Evolutionary conservation across 2,888 invertebrate species (phyloP).

Genomic region (Baccha elongata): DNA sequence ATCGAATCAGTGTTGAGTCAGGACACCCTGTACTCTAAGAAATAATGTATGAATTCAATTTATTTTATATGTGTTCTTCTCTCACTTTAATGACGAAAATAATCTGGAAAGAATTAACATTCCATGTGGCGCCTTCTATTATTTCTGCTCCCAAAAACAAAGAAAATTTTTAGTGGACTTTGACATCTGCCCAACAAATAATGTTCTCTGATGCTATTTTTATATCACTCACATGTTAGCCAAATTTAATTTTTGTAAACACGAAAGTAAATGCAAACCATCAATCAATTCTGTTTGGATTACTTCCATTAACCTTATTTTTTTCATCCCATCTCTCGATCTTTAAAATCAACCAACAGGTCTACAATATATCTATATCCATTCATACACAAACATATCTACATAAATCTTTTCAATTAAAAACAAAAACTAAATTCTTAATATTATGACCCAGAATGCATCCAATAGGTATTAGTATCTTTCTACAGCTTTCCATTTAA

Average conservation of each 20-base stretch:
- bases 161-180: not conserved
- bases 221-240: not conserved
- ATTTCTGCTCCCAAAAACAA: too few relatives aligned
- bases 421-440: slow-evolving; percentile 2
- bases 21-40: too few relatives aligned
- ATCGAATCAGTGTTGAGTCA: too few relatives aligned
- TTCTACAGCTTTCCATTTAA: not conserved
- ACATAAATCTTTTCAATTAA: slow-evolving; percentile 11
- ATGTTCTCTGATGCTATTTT: not conserved
- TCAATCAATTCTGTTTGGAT: slow-evolving; percentile 52
- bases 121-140: slow-evolving; percentile 6
- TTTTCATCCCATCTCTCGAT: slow-evolving; percentile 6
- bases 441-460: slow-evolving; percentile 34
- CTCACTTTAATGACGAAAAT: too few relatives aligned
- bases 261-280: slow-evolving; percentile 9
- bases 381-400: too few relatives aligned
- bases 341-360: slow-evolving; percentile 26
- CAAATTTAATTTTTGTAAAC: not conserved
- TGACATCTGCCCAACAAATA: slow-evolving; percentile 28
- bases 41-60: too few relatives aligned
- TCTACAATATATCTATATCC: slow-evolving; percentile 41
- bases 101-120: not conserved
- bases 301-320: slow-evolving; percentile 52
- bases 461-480: not conserved
- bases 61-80: too few relatives aligned